Evolutionary conservation across 2,888 invertebrate genomes (phyloP).

Genomic region (Drosophila mercatorum): DNA sequence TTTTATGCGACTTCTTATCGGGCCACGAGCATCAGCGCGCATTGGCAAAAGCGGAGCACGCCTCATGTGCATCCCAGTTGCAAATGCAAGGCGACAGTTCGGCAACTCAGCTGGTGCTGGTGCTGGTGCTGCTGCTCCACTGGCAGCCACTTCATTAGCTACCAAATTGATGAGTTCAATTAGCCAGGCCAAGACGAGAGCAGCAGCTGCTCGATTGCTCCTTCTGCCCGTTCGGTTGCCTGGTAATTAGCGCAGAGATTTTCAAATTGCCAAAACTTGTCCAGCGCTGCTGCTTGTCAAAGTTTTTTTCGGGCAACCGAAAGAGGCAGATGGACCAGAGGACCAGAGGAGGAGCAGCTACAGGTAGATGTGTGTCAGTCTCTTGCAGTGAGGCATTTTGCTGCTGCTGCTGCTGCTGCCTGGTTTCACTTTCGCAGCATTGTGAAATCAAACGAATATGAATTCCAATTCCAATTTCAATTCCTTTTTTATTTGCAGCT

Average conservation of each 20-base stretch:
- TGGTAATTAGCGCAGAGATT: constrained; percentile 81
- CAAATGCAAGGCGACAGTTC: constrained; percentile 75
- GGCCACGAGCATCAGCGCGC: constrained; percentile 43
- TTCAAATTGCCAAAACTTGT: constrained; percentile 82
- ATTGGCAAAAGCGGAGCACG: constrained; percentile 31
- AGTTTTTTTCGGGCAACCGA: constrained; percentile 4
- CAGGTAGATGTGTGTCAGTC: constrained; percentile 52
- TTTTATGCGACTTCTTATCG: constrained; percentile 67
- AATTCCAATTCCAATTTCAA: constrained; percentile 55
- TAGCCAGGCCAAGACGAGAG: constrained; percentile 55
- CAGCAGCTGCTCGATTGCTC: constrained; percentile 19
- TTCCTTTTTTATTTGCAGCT: constrained; percentile 66
- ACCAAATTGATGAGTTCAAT: constrained; percentile 84
- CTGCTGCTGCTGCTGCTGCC: constrained; percentile 7
- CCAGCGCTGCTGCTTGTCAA: constrained; percentile 61
- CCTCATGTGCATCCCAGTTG: constrained; percentile 64
- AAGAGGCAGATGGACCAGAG: neutral
- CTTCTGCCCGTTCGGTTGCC: neutral
- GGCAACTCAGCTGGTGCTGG: constrained; percentile 9
- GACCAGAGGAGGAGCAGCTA: neutral
- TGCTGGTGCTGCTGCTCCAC: constrained; percentile 22
- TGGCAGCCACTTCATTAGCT: constrained; percentile 70
- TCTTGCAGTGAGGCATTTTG: constrained; percentile 38
- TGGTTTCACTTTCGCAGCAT: constrained; percentile 76
- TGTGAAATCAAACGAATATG: constrained; percentile 79